Evolutionary conservation across 2,888 invertebrate species (phyloP).

Genomic region (Panopea generosa): DNA sequence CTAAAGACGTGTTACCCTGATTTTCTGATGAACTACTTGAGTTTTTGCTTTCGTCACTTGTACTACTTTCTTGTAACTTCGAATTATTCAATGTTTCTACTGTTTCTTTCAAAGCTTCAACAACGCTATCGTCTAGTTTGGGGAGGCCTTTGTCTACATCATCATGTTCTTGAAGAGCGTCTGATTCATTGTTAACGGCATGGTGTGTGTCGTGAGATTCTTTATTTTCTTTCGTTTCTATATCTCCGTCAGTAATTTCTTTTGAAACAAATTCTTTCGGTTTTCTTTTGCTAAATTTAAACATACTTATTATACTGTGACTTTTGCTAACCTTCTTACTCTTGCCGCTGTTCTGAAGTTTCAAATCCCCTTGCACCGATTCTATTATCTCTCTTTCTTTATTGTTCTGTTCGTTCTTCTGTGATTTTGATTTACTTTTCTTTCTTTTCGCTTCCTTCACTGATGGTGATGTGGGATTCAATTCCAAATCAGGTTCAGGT

Average conservation of each 20-base stretch:
- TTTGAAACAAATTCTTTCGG: conserved; percentile 3
- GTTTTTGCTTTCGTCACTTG: too few relatives aligned
- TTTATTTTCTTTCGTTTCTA: too few relatives aligned
- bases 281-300: conserved; percentile 59
- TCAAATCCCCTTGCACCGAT: conserved; percentile 27
- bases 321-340: conserved; percentile 24
- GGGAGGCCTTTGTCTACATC: too few relatives aligned
- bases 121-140: too few relatives aligned
- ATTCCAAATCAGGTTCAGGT: not conserved
- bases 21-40: not conserved
- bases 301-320: conserved; percentile 45
- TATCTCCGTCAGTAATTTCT: too few relatives aligned
- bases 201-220: too few relatives aligned
- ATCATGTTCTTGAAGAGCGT: too few relatives aligned
- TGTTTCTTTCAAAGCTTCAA: too few relatives aligned
- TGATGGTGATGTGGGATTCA: not conserved
- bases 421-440: conserved; percentile 18
- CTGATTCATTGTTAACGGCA: too few relatives aligned
- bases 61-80: not conserved
- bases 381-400: conserved; percentile 38
- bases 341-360: conserved; percentile 4
- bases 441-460: conserved; percentile 10
- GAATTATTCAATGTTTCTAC: too few relatives aligned
- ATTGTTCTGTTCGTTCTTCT: not conserved
- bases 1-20: not conserved